phyloP scores from a whole-genome alignment of 2,888 invertebrate species.

The Gari tellinella region DNA sequence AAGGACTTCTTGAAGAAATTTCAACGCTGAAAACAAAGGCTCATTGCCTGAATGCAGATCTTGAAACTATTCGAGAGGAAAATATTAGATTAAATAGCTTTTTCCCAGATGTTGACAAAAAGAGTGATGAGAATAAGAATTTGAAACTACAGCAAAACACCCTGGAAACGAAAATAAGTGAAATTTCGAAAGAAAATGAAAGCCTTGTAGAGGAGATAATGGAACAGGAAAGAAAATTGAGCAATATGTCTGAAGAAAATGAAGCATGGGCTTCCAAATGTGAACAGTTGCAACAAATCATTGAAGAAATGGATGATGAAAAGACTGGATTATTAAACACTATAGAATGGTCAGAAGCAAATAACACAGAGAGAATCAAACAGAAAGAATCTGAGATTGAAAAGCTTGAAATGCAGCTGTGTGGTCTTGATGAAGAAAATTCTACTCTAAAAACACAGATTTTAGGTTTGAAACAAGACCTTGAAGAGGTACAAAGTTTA shows the following conservation, averaged over 20 bases:
- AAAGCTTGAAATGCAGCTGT: conserved; percentile 50
- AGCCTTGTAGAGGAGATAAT: conserved; percentile 45
- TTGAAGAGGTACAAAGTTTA: conserved; percentile 11
- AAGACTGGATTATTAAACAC: conserved; percentile 42
- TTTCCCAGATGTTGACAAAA: conserved; percentile 50
- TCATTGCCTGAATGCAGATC: conserved; percentile 44
- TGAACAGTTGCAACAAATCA: conserved; percentile 49
- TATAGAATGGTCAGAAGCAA: conserved; percentile 22
- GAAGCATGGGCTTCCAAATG: conserved; percentile 40
- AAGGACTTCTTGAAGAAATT: conserved; percentile 47
- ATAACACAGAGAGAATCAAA: conserved; percentile 22
- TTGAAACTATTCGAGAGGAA: conserved; percentile 43
- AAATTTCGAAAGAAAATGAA: conserved; percentile 60
- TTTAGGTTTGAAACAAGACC: conserved; percentile 40
- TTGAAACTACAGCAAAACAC: conserved; percentile 48
- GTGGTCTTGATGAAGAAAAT: conserved; percentile 48
- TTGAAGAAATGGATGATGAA: conserved; percentile 55
- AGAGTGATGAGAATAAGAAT: conserved; percentile 31
- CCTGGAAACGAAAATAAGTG: conserved; percentile 50
- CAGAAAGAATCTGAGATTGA: conserved; percentile 47
- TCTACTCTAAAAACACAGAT: conserved; percentile 53
- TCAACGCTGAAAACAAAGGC: conserved; percentile 52
- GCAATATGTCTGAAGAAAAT: conserved; percentile 39
- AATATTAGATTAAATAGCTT: conserved; percentile 39
- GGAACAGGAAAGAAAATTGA: conserved; percentile 31